Evolutionary conservation across 2,888 invertebrate species (phyloP).

Genomic region (Aelia acuminata): DNA sequence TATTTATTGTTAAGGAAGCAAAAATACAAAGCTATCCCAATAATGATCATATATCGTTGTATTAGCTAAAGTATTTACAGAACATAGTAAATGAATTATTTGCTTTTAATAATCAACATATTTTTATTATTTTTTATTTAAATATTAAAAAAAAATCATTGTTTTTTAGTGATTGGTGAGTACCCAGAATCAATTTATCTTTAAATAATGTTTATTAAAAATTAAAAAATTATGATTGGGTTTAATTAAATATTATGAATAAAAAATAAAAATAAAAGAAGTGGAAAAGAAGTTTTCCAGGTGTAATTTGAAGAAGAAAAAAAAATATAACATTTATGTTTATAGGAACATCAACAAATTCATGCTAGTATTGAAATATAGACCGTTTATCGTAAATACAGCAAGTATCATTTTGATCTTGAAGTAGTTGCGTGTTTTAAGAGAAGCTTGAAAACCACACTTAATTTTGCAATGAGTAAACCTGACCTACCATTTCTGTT

Average conservation of each 20-base stretch:
- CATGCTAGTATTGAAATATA: not conserved
- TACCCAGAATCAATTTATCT: too few relatives aligned
- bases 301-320: not conserved
- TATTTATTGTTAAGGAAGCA: too few relatives aligned
- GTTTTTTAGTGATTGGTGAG: too few relatives aligned
- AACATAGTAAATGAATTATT: too few relatives aligned
- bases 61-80: too few relatives aligned
- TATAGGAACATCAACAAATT: slow-evolving; percentile 5
- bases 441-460: not conserved
- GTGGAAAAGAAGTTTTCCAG: not conserved
- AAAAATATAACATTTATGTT: not conserved
- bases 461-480: not conserved
- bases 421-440: not conserved
- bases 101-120: too few relatives aligned
- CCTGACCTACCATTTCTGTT: slow-evolving; percentile 76
- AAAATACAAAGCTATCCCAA: too few relatives aligned
- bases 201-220: too few relatives aligned
- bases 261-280: not conserved
- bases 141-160: too few relatives aligned
- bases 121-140: too few relatives aligned
- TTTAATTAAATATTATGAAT: not conserved
- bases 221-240: too few relatives aligned
- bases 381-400: not conserved
- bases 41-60: too few relatives aligned
- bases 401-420: slow-evolving; percentile 1